Evolutionary conservation across 1,140 invertebrate species (phyloP), one percentile per base, ranked within the genome.

Genomic region (Venturia canescens): DNA sequence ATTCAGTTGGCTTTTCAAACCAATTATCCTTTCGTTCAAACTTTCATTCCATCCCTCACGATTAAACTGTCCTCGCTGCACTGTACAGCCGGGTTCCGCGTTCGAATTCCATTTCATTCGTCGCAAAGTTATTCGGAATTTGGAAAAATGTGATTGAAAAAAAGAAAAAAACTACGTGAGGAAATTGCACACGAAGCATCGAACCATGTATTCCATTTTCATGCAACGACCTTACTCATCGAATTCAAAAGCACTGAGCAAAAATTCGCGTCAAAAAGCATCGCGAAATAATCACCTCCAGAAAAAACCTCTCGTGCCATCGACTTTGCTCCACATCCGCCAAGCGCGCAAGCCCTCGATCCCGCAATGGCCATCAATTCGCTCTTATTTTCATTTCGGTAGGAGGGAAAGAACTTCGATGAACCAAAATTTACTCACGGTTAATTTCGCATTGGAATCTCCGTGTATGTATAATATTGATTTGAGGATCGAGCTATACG

Each of bases 401-500:
- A n/a, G n/a, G n/a, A n/a, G n/a, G n/a, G n/a, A n/a, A n/a, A n/a
- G n/a, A n/a, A n/a, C n/a, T n/a, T n/a, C n/a, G n/a, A n/a, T n/a
- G n/a, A n/a, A n/a, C n/a, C n/a, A n/a, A n/a, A n/a, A n/a, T n/a
- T n/a, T n/a, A n/a, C n/a, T n/a, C 13, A 57, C 11, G 50, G 50
- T 23, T 63, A 13, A 63, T 63, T 63, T 13, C 5, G 15, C n/a
- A 63, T 63, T 2, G 27, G 27, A 63, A 23, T 13, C 60, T 23
- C 60, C 60, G 27, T 63, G 21, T 27, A 23, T 26, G 9, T 63
- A 63, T 63, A 63, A 63, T 63, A 63, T 27, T 23, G 60, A 63
- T 63, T 4, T 63, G 60, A 53, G 18, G 3, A 63, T 0, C 5
- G 21, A 63, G 23, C 23, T 63, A 63, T 63, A 57, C 53, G 18